phyloP scores from a whole-genome alignment of 2,113 vertebrate genomes.

The Sarotherodon lohbergeri region DNA sequence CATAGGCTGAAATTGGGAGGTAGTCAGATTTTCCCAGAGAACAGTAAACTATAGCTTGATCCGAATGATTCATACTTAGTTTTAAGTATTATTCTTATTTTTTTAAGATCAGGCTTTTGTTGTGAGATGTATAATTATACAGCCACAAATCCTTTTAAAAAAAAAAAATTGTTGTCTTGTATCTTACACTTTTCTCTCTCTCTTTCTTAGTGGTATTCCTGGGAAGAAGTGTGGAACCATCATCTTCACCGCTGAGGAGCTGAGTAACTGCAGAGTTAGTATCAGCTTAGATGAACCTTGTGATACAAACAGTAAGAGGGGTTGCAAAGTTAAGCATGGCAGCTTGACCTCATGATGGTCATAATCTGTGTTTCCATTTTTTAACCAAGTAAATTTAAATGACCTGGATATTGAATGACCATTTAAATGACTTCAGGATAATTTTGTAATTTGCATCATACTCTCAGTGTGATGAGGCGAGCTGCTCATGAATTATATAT shows the following conservation, averaged over 20 bases:
- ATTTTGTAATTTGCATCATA: neutral
- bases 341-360: neutral
- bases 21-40: neutral
- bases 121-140: neutral
- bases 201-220: constrained; percentile 47
- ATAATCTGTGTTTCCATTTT: neutral
- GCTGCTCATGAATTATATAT: constrained; percentile 11
- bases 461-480: neutral
- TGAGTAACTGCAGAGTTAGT: constrained; percentile 61
- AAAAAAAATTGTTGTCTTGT: neutral
- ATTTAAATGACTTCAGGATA: neutral
- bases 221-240: constrained; percentile 59
- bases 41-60: neutral
- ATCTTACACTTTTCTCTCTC: neutral
- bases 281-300: neutral
- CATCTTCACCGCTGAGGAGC: constrained; percentile 54
- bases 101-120: neutral
- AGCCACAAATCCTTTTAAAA: neutral
- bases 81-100: neutral
- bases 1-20: rapidly evolving
- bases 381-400: neutral
- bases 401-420: neutral
- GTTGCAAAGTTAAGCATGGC: neutral
- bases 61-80: neutral
- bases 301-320: neutral